These are phyloP conservation scores for Andrena fulva DNA, from an alignment of 2,888 invertebrate species.

Conservation along the genomic window DNA sequence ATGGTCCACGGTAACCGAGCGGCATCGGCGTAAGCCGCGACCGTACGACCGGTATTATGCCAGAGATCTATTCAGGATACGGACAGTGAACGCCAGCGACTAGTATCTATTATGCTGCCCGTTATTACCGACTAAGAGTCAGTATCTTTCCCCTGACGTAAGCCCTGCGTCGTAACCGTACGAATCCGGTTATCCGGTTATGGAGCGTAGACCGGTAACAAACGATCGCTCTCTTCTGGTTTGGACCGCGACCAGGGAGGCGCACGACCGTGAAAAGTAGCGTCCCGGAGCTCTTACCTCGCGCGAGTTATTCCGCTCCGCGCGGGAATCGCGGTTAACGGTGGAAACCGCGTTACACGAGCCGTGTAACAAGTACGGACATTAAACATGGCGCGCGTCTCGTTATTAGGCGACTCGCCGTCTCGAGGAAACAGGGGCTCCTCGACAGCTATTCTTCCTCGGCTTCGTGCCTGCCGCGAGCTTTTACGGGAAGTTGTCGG, in stretches of 20 bases:
- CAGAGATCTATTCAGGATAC: slow-evolving; percentile 43
- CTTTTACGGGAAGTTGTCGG: neutral
- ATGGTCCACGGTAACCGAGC: slow-evolving; percentile 44
- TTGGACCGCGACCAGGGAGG: neutral
- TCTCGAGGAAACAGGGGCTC: neutral
- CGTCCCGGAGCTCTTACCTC: slow-evolving; percentile 13
- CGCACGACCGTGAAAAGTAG: slow-evolving; percentile 32
- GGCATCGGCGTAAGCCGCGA: slow-evolving; percentile 29
- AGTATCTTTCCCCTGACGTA: slow-evolving; percentile 39
- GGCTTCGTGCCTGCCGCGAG: neutral
- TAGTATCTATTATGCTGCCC: slow-evolving; percentile 53
- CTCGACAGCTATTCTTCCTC: slow-evolving; percentile 1
- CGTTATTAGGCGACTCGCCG: neutral
- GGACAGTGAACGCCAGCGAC: slow-evolving; percentile 36
- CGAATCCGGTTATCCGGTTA: slow-evolving; percentile 54
- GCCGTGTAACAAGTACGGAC: slow-evolving; percentile 26
- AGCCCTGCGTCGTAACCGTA: slow-evolving; percentile 48
- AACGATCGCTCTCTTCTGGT: slow-evolving; percentile 22
- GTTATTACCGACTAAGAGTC: slow-evolving; percentile 42
- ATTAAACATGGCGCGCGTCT: slow-evolving; percentile 14
- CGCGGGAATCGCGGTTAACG: slow-evolving; percentile 44
- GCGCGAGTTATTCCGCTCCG: slow-evolving; percentile 11
- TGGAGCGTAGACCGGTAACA: slow-evolving; percentile 35
- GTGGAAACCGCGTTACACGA: slow-evolving; percentile 15
- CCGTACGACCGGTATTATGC: slow-evolving; percentile 39